phyloP scores from a whole-genome alignment of 2,888 invertebrate species.

The Leptogaster cylindrica region DNA sequence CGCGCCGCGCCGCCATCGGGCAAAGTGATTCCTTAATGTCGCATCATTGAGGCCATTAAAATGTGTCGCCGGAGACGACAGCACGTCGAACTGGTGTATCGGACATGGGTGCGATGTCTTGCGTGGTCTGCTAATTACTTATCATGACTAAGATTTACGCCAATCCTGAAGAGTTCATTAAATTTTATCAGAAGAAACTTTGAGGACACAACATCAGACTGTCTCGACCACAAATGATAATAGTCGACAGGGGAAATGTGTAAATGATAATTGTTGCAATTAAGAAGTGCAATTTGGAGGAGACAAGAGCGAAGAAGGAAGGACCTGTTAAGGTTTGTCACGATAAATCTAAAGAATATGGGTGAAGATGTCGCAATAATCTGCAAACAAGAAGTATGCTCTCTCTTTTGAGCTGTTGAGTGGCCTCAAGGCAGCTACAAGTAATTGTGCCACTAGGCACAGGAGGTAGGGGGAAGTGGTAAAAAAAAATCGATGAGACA shows the following conservation, averaged over 20 bases:
- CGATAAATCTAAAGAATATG: conserved; percentile 1
- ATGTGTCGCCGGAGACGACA: neutral
- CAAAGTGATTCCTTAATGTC: conserved; percentile 10
- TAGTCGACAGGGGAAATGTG: no score
- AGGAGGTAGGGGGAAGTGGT: no score
- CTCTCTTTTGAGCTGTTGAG: neutral
- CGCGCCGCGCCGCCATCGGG: neutral
- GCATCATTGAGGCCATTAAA: neutral
- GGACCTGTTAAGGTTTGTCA: neutral
- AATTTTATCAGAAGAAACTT: neutral
- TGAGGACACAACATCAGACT: neutral
- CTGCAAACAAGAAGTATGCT: neutral
- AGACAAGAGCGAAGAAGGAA: neutral
- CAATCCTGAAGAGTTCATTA: neutral
- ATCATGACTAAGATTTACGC: neutral
- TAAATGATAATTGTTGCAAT: conserved; percentile 16
- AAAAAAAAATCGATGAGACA: conserved; percentile 33
- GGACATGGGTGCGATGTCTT: conserved; percentile 4
- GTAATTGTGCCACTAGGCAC: conserved; percentile 3
- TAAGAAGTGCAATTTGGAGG: conserved; percentile 17
- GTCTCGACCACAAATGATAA: neutral
- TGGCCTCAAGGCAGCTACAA: neutral
- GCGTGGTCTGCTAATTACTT: neutral
- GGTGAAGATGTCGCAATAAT: conserved; percentile 8
- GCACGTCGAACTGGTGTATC: neutral